A percentile compares a stretch with the other conserved stretches of the same genome.
Evolutionary conservation across 2,797 vertebrate species (phyloP).

Genomic region (Anisognathus igniventris): DNA sequence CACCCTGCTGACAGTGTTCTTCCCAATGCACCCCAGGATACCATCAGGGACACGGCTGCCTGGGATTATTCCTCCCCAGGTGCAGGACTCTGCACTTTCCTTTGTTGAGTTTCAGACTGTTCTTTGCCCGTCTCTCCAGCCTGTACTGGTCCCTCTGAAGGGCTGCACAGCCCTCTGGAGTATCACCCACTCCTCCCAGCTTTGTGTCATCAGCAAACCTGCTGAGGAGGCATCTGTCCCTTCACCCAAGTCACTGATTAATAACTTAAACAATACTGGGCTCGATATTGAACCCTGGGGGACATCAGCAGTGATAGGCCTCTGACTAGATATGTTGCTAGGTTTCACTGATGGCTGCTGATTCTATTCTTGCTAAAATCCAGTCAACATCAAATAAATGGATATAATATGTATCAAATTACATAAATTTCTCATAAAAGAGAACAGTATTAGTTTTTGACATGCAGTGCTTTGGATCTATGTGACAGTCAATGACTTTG

Average conservation of each 20-base stretch:
- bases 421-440: not conserved
- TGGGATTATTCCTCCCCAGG: not conserved
- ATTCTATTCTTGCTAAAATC: not conserved
- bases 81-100: not conserved
- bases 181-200: not conserved
- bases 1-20: not conserved
- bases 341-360: not conserved
- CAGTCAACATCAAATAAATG: not conserved
- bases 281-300: not conserved
- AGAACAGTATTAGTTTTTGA: not conserved
- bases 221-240: not conserved
- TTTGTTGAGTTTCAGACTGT: not conserved
- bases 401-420: not conserved
- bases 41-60: accelerated
- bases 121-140: not conserved
- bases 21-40: not conserved
- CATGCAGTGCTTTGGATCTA: not conserved
- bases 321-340: not conserved
- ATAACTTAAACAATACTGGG: no score
- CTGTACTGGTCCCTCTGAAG: not conserved
- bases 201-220: not conserved
- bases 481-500: not conserved
- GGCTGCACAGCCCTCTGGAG: not conserved
- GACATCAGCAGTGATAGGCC: not conserved
- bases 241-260: not conserved